Percentiles rank a stretch among this genome's conserved stretches.
Evolutionary conservation across 2,113 vertebrate species (phyloP).

Genomic region (Thermophis baileyi): DNA sequence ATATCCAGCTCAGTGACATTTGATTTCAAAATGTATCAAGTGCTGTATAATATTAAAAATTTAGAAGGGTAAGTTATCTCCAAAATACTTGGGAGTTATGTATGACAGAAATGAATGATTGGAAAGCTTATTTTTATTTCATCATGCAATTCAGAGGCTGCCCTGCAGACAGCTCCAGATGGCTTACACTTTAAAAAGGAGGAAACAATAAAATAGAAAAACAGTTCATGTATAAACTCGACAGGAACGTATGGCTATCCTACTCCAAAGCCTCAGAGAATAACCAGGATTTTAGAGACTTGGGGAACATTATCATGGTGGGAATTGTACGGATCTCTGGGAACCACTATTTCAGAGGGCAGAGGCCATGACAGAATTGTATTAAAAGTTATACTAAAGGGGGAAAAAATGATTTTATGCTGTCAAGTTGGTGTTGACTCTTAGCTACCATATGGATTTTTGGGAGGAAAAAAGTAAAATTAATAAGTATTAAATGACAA

Average conservation of each 20-base stretch:
- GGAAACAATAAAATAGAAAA: not conserved
- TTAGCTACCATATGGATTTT: not conserved
- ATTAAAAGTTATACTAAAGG: not conserved
- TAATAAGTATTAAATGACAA: not conserved
- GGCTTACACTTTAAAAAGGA: not conserved
- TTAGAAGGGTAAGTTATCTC: not conserved
- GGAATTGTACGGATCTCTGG: not conserved
- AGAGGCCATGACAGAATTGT: not conserved
- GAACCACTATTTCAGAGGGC: not conserved
- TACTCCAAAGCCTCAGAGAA: not conserved
- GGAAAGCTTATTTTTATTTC: not conserved
- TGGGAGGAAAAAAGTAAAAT: not conserved
- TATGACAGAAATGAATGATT: not conserved
- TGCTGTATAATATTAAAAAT: not conserved
- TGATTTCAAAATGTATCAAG: not conserved
- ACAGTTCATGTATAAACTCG: not conserved
- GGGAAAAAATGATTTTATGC: not conserved
- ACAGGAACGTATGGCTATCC: not conserved
- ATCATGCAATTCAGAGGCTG: not conserved
- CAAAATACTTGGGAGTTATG: not conserved
- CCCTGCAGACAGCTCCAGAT: not conserved
- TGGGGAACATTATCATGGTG: not conserved
- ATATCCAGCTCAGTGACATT: not conserved
- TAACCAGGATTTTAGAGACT: not conserved
- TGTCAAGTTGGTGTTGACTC: not conserved